A percentile compares a stretch with the other conserved stretches of the same genome.
Conservation (phyloP, 2,113 vertebrate species). For the Oceanodroma tethys region DNA sequence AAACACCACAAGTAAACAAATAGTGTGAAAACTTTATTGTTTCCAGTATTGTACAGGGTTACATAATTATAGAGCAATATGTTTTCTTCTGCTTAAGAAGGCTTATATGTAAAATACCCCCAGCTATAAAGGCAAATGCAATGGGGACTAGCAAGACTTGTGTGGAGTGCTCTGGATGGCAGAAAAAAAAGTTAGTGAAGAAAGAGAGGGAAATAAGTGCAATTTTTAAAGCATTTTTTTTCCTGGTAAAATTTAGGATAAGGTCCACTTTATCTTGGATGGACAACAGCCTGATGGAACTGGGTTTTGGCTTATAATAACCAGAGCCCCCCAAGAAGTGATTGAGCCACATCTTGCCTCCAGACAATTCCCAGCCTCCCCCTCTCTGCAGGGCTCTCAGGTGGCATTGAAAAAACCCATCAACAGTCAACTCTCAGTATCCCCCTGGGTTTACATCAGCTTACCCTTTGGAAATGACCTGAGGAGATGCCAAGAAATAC, state of each 20-base stretch:
- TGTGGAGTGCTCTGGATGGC: background rate
- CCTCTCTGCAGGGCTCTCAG: background rate
- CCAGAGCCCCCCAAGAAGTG: background rate
- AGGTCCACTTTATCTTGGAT: background rate
- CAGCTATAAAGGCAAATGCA: background rate
- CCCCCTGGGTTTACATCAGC: background rate
- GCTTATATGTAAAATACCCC: background rate
- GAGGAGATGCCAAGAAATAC: background rate
- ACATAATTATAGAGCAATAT: background rate
- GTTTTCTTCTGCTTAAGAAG: background rate
- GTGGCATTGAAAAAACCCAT: background rate
- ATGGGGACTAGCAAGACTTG: background rate
- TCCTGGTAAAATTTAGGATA: background rate
- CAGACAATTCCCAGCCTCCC: background rate
- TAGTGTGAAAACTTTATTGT: background rate
- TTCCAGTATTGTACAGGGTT: background rate
- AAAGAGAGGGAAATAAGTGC: background rate
- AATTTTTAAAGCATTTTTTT: background rate
- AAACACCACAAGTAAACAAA: background rate
- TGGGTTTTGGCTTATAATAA: background rate
- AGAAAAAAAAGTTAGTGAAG: background rate
- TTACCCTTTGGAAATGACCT: background rate
- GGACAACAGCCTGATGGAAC: background rate
- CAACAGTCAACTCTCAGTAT: background rate
- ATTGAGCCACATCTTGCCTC: background rate